These are phyloP conservation scores for Anolis carolinensis DNA, from an alignment of 2,113 vertebrate species.

Conservation along the genomic window DNA sequence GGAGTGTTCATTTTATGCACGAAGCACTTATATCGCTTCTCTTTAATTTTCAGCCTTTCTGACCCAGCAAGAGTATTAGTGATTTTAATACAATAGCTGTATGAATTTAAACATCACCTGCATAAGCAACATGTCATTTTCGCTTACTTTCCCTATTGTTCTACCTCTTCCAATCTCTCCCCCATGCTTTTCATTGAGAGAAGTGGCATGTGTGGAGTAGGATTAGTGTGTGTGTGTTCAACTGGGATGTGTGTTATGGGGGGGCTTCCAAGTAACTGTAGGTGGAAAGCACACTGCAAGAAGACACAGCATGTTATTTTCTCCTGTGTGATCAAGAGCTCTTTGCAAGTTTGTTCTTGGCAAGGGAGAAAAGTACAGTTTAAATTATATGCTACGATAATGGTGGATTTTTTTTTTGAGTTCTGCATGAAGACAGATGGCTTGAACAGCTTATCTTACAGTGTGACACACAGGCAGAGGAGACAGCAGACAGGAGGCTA, in stretches of 20 bases:
- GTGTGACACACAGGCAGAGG: neutral
- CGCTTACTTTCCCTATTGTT: neutral
- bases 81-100: constrained; percentile 6
- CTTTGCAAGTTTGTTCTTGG: constrained; percentile 34
- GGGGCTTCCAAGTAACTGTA: neutral
- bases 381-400: constrained; percentile 41
- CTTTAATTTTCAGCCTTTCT: constrained; percentile 3
- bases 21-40: neutral
- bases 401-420: constrained; percentile 16
- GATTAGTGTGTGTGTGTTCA: neutral
- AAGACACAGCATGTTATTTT: constrained; percentile 18
- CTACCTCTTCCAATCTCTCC: neutral
- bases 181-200: constrained; percentile 30
- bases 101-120: neutral
- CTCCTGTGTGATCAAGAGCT: constrained; percentile 18
- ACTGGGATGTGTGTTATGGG: neutral
- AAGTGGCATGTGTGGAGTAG: constrained; percentile 6
- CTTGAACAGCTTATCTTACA: constrained; percentile 12
- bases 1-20: neutral
- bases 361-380: neutral
- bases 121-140: neutral
- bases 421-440: constrained; percentile 19
- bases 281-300: neutral
- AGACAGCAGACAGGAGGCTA: neutral
- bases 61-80: constrained; percentile 11